phyloP scores from a whole-genome alignment of 1,140 invertebrate species.

The Parapsyche elsis region DNA sequence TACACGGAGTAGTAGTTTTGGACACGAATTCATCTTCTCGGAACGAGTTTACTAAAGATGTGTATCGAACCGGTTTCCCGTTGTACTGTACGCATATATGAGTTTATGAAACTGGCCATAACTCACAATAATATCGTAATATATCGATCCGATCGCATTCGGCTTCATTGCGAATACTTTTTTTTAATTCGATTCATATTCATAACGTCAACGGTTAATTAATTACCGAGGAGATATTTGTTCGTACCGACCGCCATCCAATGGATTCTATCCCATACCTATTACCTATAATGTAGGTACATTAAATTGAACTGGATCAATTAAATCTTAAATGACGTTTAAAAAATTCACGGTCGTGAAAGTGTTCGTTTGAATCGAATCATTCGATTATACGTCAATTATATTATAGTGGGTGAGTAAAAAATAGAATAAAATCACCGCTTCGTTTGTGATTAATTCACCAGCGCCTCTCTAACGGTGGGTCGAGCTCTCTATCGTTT shows the following conservation, averaged over 20 bases:
- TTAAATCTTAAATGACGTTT: too few relatives aligned
- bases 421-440: too few relatives aligned
- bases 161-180: background rate
- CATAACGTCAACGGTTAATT: background rate
- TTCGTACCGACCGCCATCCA: background rate
- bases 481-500: too few relatives aligned
- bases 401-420: too few relatives aligned
- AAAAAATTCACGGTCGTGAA: too few relatives aligned
- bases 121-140: constrained; percentile 18
- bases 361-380: too few relatives aligned
- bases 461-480: too few relatives aligned
- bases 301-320: too few relatives aligned
- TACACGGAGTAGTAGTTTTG: background rate
- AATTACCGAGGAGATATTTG: background rate
- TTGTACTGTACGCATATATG: background rate
- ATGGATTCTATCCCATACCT: too few relatives aligned
- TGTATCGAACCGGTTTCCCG: constrained; percentile 11
- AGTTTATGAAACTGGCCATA: constrained; percentile 25
- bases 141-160: constrained; percentile 18
- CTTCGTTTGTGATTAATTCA: too few relatives aligned
- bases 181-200: background rate
- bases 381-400: too few relatives aligned
- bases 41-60: constrained; percentile 26
- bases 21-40: constrained; percentile 16
- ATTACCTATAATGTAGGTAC: too few relatives aligned